A percentile compares a stretch with the other conserved stretches of the same genome.
phyloP scores from a whole-genome alignment of 2,797 vertebrate genomes.

The Meda fulgida region DNA sequence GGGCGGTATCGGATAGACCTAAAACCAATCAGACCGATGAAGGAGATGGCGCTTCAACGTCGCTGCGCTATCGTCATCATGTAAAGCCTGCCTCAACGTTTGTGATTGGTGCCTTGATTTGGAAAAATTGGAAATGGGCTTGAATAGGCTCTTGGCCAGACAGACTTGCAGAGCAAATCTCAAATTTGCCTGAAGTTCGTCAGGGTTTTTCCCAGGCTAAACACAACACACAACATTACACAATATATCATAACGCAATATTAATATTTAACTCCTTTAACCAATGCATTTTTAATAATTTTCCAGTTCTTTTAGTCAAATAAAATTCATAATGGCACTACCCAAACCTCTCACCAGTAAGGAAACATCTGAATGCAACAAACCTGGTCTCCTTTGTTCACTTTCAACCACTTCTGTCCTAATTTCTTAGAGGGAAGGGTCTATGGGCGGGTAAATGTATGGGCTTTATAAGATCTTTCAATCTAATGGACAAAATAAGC shows the following conservation, averaged over 20 bases:
- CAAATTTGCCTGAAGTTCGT: too few species aligned
- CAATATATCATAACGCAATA: neutral
- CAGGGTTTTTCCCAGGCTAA: too few species aligned
- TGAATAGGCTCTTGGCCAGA: too few species aligned
- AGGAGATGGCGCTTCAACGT: too few species aligned
- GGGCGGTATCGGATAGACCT: too few species aligned
- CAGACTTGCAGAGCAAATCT: too few species aligned
- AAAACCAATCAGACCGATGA: too few species aligned
- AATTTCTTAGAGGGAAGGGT: neutral
- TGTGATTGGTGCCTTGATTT: too few species aligned
- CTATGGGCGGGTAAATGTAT: neutral
- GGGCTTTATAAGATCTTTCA: neutral
- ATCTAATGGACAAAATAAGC: neutral
- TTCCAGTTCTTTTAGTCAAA: neutral
- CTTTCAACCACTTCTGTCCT: neutral
- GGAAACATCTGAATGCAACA: neutral
- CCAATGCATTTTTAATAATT: neutral
- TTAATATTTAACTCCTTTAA: neutral
- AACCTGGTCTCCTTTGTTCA: neutral
- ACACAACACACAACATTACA: neutral
- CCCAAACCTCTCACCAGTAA: neutral
- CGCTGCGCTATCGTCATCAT: too few species aligned
- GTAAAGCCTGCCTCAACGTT: too few species aligned
- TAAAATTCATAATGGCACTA: neutral
- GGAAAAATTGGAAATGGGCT: too few species aligned